Evolutionary conservation across 2,888 invertebrate species (phyloP).

Genomic region (Acanthococcus lagerstroemiae): DNA sequence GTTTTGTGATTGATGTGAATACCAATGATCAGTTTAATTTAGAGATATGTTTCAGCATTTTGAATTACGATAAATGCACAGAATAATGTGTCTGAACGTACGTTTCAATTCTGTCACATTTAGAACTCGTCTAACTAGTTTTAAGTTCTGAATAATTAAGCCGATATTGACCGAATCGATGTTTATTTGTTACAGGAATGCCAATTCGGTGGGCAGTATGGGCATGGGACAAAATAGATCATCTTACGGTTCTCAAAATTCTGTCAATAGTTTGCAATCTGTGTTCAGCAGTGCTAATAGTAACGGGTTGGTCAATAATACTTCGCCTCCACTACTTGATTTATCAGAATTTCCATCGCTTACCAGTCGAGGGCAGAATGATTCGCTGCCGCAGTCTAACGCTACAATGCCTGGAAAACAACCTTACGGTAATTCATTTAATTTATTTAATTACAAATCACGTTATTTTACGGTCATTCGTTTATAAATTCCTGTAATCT

Average conservation of each 20-base stretch:
- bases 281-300: slow-evolving; percentile 28
- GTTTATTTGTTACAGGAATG: slow-evolving; percentile 23
- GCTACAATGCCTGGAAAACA: slow-evolving; percentile 70
- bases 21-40: no score
- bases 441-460: no score
- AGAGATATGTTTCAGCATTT: no score
- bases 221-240: slow-evolving; percentile 32
- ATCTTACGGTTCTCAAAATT: slow-evolving; percentile 31
- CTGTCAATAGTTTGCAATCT: slow-evolving; percentile 26
- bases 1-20: no score
- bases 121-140: no score
- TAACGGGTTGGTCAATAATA: slow-evolving; percentile 44
- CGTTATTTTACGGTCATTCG: no score
- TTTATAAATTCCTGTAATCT: no score
- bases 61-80: no score
- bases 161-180: no score
- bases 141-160: no score
- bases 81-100: no score
- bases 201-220: slow-evolving; percentile 27
- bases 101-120: no score
- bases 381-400: slow-evolving; percentile 67
- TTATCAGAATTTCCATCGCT: slow-evolving; percentile 87
- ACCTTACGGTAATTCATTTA: slow-evolving; percentile 73
- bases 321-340: slow-evolving; percentile 75
- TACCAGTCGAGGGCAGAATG: slow-evolving; percentile 72